phyloP scores from a whole-genome alignment of 2,797 vertebrate genomes.

The Manis pentadactyla region DNA sequence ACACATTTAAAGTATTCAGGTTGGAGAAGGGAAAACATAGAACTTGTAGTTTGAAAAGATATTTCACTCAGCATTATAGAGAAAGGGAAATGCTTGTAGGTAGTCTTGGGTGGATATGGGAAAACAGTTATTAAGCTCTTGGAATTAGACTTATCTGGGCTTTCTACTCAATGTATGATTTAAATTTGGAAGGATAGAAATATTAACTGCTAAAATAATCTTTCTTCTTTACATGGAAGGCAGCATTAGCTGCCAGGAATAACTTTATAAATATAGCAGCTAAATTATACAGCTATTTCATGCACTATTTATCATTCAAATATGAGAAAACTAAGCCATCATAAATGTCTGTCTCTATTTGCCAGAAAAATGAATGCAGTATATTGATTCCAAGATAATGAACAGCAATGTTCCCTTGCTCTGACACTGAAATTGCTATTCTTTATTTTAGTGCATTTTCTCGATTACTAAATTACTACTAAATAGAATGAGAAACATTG shows the following conservation, averaged over 20 bases:
- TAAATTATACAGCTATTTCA: slow-evolving; percentile 42
- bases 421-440: slow-evolving; percentile 38
- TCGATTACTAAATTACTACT: neutral
- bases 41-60: neutral
- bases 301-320: slow-evolving; percentile 31
- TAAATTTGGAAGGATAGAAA: neutral
- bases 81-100: neutral
- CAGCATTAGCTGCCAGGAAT: slow-evolving; percentile 1
- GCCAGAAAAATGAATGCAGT: neutral
- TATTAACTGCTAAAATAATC: slow-evolving; percentile 11
- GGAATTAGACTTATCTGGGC: neutral
- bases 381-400: slow-evolving; percentile 64
- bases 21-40: neutral
- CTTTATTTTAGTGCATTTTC: neutral
- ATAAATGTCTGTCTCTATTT: slow-evolving; percentile 32
- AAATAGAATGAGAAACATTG: slow-evolving; percentile 8
- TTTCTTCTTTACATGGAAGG: neutral
- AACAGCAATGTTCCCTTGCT: slow-evolving; percentile 31
- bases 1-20: neutral
- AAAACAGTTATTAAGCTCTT: neutral
- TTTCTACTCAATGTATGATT: neutral
- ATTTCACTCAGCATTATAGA: neutral
- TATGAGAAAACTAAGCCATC: slow-evolving; percentile 60
- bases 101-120: neutral
- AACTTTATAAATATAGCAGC: slow-evolving; percentile 40